A percentile compares a stretch with the other conserved stretches of the same genome.
Conservation (phyloP, 2,888 invertebrate genomes). For the Clusia tigrina region DNA sequence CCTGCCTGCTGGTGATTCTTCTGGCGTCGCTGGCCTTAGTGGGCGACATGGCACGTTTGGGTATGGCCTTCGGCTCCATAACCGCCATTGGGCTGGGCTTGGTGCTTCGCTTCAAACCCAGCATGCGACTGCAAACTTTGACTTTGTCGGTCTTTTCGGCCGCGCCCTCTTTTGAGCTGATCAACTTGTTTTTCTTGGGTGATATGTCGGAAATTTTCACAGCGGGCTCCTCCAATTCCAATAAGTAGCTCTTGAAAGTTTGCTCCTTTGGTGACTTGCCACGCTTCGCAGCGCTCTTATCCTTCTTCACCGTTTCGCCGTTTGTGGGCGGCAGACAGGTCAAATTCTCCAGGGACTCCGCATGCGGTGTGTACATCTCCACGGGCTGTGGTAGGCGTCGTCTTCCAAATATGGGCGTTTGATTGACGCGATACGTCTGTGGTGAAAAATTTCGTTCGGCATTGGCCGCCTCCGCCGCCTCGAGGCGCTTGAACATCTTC, state of each 20-base stretch:
- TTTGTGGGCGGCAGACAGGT: slow-evolving; percentile 30
- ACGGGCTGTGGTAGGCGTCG: slow-evolving; percentile 40
- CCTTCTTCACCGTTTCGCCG: slow-evolving; percentile 28
- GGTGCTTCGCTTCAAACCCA: slow-evolving; percentile 29
- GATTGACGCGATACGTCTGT: slow-evolving; percentile 58
- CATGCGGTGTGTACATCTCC: slow-evolving; percentile 49
- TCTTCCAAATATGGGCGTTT: slow-evolving; percentile 62
- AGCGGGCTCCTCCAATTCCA: slow-evolving; percentile 18
- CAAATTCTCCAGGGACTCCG: slow-evolving; percentile 60
- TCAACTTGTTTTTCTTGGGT: neutral
- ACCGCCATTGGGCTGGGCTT: slow-evolving; percentile 22
- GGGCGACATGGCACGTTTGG: slow-evolving; percentile 36
- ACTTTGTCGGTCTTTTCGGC: neutral
- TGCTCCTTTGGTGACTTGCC: slow-evolving; percentile 35
- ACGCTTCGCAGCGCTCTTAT: slow-evolving; percentile 33
- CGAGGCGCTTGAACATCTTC: slow-evolving; percentile 56
- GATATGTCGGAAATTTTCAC: slow-evolving; percentile 19
- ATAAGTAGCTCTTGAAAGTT: slow-evolving; percentile 39
- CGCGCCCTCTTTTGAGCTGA: neutral
- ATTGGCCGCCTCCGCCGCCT: slow-evolving; percentile 38
- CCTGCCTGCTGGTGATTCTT: slow-evolving; percentile 33
- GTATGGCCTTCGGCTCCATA: slow-evolving; percentile 26
- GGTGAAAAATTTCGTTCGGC: slow-evolving; percentile 39
- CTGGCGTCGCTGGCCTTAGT: slow-evolving; percentile 39
- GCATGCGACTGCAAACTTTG: slow-evolving; percentile 21